Base-by-base conservation (phyloP, 2,797 vertebrate genomes). In the Dromococcyx pavoninus region DNA sequence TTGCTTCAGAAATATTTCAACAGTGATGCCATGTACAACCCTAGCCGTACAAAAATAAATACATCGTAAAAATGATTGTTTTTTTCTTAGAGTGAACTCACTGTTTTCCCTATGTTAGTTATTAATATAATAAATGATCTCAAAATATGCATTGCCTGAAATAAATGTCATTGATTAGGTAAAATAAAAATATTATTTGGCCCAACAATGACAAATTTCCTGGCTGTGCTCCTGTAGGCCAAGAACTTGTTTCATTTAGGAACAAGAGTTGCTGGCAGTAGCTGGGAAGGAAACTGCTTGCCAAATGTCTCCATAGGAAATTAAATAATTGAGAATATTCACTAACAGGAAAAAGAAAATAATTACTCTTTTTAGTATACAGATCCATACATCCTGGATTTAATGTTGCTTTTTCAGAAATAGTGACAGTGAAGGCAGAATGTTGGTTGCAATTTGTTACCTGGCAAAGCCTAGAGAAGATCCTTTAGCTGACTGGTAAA, bases 321-420 rank as follows among this genome's bases (percentile, higher is more conserved):
- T 17, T 10, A 87, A 96, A 94, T 96, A 94, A 93, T 89, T 92
- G 90, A 77, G 90, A 89, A 85, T 95, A 92, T 89, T 86, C 84
- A n/a, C 64, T 43, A 39, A 41, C 48, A 89, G 81, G 77, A 86
- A 67, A 79, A 85, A 67, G 80, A 77, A 91, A 94, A 92, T 28
- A 77, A 82, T 53, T 62, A 60, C 83, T 87, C 32, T 50, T 64
- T 64, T 79, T 32, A 43, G 51, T 6, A 19, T 56, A 35, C 25
- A 91, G 33, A 25, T 22, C 53, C 62, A 54, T 71, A 64, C 9
- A 56, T 30, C 54, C 66, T 14, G 44, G 48, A 22, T 10, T n/a
- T 15, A 3, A 1, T 21, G 24, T 28, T 43, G 62, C 33, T 37
- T 13, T 56, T 76, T 50, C 69, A 51, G 58, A 19, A n/a, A 30